Evolutionary conservation across 2,113 vertebrate species (phyloP).

Genomic region (Tachysurus fulvidraco): DNA sequence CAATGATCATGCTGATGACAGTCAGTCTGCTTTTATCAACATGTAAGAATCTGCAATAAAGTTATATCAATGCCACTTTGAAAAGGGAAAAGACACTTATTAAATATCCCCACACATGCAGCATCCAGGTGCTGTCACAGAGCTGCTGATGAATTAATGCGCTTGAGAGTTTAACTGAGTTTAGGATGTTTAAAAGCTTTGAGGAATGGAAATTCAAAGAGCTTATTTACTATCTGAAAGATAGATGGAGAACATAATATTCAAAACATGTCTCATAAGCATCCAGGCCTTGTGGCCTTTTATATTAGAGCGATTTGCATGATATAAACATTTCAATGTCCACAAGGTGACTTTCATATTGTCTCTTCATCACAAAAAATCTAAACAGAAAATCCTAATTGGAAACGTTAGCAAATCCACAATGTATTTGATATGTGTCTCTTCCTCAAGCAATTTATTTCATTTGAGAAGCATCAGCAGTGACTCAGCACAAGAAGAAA

Average conservation of each 20-base stretch:
- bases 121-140: conserved; percentile 18
- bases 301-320: not conserved
- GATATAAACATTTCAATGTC: not conserved
- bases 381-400: not conserved
- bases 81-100: conserved; percentile 21
- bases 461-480: conserved; percentile 8
- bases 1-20: conserved; percentile 44
- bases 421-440: conserved; percentile 13
- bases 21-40: conserved; percentile 47
- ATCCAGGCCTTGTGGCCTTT: not conserved
- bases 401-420: not conserved
- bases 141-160: conserved; percentile 7
- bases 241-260: not conserved
- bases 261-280: not conserved
- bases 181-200: not conserved
- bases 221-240: not conserved
- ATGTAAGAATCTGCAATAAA: conserved; percentile 42
- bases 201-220: not conserved
- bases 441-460: not conserved
- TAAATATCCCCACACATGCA: conserved; percentile 14
- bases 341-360: not conserved
- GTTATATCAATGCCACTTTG: conserved; percentile 27
- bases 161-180: conserved; percentile 11
- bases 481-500: conserved; percentile 39
- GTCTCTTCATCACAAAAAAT: not conserved